phyloP scores from a whole-genome alignment of 2,888 invertebrate genomes.

The Leucozona laternaria region DNA sequence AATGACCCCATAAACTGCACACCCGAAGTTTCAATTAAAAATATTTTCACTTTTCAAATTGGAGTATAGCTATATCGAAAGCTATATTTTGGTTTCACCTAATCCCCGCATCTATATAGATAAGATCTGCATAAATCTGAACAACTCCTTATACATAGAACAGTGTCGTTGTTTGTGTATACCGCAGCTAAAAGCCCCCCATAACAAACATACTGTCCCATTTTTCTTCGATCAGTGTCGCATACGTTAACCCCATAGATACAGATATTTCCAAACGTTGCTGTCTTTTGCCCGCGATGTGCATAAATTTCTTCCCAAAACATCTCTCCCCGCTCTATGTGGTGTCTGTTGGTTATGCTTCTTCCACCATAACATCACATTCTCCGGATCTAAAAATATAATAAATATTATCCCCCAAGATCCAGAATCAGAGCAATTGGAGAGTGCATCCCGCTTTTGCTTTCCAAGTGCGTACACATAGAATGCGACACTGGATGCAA shows the following conservation, averaged over 20 bases:
- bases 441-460: conserved; percentile 60
- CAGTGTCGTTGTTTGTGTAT: conserved; percentile 13
- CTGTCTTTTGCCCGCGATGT: conserved; percentile 42
- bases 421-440: conserved; percentile 70
- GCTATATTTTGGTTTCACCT: conserved; percentile 61
- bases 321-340: background rate
- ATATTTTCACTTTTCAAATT: conserved; percentile 40
- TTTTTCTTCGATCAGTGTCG: conserved; percentile 63
- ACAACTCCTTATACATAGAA: background rate
- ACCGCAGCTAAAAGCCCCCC: background rate
- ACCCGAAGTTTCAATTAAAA: background rate
- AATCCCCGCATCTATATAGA: conserved; percentile 41
- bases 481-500: no score
- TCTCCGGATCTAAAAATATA: conserved; percentile 63
- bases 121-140: conserved; percentile 55
- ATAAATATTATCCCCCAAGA: conserved; percentile 47
- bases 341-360: no score
- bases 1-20: background rate
- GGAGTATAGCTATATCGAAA: background rate
- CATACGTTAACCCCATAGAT: conserved; percentile 64
- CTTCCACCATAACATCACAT: conserved; percentile 30
- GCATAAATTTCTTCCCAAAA: conserved; percentile 63
- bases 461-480: conserved; percentile 42
- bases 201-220: conserved; percentile 58
- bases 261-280: conserved; percentile 18